phyloP scores from a whole-genome alignment of 2,888 invertebrate genomes.

The Pachycephus smyrnensis region DNA sequence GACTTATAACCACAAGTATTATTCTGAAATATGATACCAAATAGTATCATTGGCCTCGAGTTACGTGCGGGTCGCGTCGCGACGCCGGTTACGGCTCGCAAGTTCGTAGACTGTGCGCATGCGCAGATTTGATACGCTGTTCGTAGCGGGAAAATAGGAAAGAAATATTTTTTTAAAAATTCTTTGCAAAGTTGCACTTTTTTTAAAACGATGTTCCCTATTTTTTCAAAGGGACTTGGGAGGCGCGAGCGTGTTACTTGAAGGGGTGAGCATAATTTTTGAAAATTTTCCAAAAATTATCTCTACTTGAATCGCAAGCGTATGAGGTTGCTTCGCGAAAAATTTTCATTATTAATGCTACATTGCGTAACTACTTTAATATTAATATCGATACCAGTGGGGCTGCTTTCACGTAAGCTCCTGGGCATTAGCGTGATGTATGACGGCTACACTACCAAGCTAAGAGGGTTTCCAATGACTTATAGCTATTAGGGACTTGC shows the following conservation, averaged over 20 bases:
- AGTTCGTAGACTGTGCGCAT: no score
- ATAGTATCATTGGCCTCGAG: constrained; percentile 48
- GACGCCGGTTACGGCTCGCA: constrained; percentile 44
- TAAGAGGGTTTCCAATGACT: not conserved
- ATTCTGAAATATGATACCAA: constrained; percentile 57
- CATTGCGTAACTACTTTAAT: not conserved
- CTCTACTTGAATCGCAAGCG: no score
- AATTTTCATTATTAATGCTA: not conserved
- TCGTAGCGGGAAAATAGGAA: no score
- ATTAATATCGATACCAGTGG: not conserved
- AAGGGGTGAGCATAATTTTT: no score
- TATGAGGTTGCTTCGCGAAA: no score
- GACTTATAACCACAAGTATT: constrained; percentile 48
- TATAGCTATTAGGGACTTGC: not conserved
- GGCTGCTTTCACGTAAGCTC: not conserved
- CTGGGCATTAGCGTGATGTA: not conserved
- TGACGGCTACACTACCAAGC: not conserved
- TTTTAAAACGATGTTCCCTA: no score
- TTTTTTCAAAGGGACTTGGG: no score
- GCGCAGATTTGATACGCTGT: no score
- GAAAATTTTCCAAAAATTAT: no score
- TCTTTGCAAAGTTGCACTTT: no score
- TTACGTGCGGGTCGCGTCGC: constrained; percentile 39
- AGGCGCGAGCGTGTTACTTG: no score
- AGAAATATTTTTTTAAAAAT: no score